Evolutionary conservation across 1,140 invertebrate species (phyloP).

Genomic region (Brachionus asplanchnoidis): DNA sequence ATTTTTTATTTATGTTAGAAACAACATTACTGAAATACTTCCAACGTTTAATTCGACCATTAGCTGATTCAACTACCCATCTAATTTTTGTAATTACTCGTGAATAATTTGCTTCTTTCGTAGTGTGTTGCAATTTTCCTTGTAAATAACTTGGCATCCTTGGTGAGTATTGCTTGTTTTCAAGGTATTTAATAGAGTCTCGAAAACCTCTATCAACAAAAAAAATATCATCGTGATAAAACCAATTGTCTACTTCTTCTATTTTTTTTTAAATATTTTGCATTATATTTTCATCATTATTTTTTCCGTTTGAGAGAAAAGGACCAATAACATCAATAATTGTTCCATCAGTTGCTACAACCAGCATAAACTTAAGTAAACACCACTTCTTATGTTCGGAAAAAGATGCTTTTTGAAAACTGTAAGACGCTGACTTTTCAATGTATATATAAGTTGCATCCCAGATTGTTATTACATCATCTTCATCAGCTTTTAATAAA

Average conservation of each 20-base stretch:
- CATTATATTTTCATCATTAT: background rate
- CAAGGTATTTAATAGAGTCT: background rate
- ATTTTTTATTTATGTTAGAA: background rate
- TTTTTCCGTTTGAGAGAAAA: background rate
- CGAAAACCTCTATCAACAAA: background rate
- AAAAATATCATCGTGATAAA: background rate
- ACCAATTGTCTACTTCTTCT: background rate
- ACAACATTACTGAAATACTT: background rate
- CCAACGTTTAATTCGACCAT: background rate
- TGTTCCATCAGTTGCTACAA: background rate
- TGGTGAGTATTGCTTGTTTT: background rate
- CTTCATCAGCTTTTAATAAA: background rate
- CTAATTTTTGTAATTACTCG: background rate
- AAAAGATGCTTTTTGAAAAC: background rate
- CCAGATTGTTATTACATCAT: background rate
- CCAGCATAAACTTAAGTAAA: background rate
- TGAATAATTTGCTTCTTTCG: background rate
- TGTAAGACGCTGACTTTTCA: background rate
- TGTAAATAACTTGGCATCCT: background rate
- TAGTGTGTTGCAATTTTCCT: background rate
- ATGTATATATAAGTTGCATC: background rate
- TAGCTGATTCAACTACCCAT: background rate
- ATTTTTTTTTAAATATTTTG: background rate
- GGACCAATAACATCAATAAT: background rate
- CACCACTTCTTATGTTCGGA: background rate